Evolutionary conservation across 2,888 invertebrate genomes (phyloP).

Genomic region (Pseudococcus viburni): DNA sequence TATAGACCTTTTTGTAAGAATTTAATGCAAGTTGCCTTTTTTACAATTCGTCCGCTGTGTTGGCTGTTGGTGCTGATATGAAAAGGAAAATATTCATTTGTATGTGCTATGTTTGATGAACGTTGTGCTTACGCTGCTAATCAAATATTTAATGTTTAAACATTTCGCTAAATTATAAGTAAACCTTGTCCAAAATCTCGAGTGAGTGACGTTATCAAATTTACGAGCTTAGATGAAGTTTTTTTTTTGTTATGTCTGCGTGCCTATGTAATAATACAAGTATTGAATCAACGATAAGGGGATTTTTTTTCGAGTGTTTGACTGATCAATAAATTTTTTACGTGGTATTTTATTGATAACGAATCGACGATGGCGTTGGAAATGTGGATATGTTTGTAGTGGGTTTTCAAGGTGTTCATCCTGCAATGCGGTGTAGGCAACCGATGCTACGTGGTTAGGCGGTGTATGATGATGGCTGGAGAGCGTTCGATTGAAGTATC

Average conservation of each 20-base stretch:
- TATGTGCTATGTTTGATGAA: neutral
- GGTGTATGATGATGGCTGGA: no score
- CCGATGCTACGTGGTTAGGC: neutral
- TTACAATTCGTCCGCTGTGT: neutral
- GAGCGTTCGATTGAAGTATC: no score
- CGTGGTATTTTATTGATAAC: neutral
- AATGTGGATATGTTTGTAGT: neutral
- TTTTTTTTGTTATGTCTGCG: neutral
- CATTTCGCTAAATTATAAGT: constrained; percentile 44
- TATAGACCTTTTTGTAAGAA: neutral
- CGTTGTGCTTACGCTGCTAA: constrained; percentile 1
- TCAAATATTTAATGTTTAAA: constrained; percentile 31
- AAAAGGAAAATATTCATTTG: constrained; percentile 38
- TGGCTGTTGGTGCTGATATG: neutral
- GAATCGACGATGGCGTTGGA: neutral
- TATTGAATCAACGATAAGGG: neutral
- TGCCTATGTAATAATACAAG: neutral
- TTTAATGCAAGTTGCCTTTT: constrained; percentile 16
- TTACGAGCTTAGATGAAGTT: neutral
- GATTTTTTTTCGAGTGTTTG: neutral
- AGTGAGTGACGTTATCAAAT: constrained; percentile 42
- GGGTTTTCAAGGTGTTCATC: neutral
- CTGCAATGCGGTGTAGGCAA: neutral
- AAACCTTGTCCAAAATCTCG: constrained; percentile 35
- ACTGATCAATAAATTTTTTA: neutral